Evolutionary conservation across 1,140 invertebrate species (phyloP), one percentile per base, ranked within the genome.

Genomic region (Rhyacophila brunnea): DNA sequence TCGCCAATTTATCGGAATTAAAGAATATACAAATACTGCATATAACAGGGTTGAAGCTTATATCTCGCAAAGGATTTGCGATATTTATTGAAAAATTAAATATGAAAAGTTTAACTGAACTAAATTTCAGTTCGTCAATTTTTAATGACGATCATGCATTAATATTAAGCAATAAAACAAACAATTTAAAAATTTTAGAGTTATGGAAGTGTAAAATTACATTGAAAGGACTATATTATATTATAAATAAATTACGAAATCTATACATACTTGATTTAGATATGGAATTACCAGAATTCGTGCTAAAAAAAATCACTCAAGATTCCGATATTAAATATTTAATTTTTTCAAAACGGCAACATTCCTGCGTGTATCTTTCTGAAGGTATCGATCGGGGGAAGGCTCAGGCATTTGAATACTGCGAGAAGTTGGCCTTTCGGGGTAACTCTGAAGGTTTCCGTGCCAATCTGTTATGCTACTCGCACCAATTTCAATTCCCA

Each of bases 51-150:
- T 32, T 63, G 3, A 55, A 55, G 32, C 40, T 59, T 14, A 52
- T 59, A 1, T 40, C 56, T 1, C 20, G 45, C 6, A 32, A 19
- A 7, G 56, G 61, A 34, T 49, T 59, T 5, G 18, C 20, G 23
- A 46, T 38, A 3, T 59, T 59, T 23, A 49, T 63, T 20, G 15
- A 23, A 2, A n/a, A 38, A 15, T 35, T 55, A 19, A 48, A 51
- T n/a, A 43, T 19, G 38, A 23, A 35, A 17, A 18, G 14, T 15
- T 45, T 63, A 28, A 38, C 46, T 1, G 56, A 63, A 40, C 17
- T 63, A 13, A 63, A 63, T 45, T 50, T 63, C 17, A 63, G 61
- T 43, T 58, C 45, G 11, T 55, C 61, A n/a, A 14, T 32, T 6
- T 58, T 63, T 28, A 50, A 51, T 9, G 56, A 63, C 28, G 11